Percentiles rank a stretch among this genome's conserved stretches.
Evolutionary conservation across 2,888 invertebrate genomes (phyloP).

Genomic region (Orchesella flavescens): DNA sequence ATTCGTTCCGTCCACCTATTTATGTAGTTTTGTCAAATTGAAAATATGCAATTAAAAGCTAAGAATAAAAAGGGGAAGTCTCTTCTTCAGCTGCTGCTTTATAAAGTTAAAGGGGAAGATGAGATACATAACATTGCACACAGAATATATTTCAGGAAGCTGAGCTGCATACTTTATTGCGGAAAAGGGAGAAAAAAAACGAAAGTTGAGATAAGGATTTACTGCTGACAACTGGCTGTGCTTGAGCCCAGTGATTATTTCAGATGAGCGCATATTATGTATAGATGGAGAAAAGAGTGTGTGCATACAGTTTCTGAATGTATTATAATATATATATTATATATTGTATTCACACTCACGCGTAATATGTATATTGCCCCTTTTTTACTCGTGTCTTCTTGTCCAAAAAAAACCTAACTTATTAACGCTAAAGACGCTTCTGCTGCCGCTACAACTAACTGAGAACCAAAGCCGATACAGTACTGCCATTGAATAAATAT

Average conservation of each 20-base stretch:
- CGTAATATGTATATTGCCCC: too few species aligned
- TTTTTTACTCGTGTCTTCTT: too few species aligned
- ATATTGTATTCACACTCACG: too few species aligned
- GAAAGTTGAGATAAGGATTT: constrained; percentile 38
- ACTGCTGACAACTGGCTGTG: constrained; percentile 56
- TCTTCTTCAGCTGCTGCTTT: neutral
- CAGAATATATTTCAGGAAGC: neutral
- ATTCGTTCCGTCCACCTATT: neutral
- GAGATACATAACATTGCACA: neutral
- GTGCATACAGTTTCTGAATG: too few species aligned
- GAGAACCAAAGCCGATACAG: neutral
- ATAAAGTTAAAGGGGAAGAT: neutral
- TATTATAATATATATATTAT: too few species aligned
- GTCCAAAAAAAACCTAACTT: too few species aligned
- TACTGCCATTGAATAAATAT: constrained; percentile 31
- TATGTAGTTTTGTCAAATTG: constrained; percentile 1
- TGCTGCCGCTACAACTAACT: too few species aligned
- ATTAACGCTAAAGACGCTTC: too few species aligned
- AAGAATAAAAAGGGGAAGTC: neutral
- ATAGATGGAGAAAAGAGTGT: too few species aligned
- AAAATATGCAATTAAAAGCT: constrained; percentile 14
- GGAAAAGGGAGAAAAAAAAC: constrained; percentile 8
- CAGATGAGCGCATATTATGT: neutral
- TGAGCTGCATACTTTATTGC: constrained; percentile 20
- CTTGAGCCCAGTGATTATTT: constrained; percentile 8